Conservation (phyloP, 2,113 vertebrate genomes). For the Eolophus roseicapilla region DNA sequence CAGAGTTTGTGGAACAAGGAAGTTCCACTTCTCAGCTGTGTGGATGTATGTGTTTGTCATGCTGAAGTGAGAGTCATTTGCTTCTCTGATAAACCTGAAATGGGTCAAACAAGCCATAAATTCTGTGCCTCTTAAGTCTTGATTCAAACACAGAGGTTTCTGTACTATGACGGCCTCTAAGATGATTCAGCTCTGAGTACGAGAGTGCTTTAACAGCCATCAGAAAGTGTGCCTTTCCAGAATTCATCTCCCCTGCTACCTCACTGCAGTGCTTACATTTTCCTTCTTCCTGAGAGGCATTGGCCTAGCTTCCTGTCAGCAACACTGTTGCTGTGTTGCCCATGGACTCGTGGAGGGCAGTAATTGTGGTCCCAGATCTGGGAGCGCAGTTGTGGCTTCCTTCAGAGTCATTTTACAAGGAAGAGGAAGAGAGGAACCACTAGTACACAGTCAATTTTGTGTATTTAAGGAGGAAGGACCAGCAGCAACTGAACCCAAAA, state of each 20-base stretch:
- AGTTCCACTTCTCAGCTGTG: background rate
- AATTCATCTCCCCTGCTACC: background rate
- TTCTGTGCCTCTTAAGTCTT: background rate
- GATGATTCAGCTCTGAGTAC: background rate
- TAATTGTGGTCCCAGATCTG: background rate
- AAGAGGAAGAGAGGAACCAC: background rate
- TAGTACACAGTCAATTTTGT: background rate
- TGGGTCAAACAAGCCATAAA: background rate
- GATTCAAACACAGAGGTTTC: background rate
- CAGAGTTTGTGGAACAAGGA: background rate
- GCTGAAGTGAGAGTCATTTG: background rate
- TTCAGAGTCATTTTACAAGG: background rate
- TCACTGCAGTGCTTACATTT: fast-evolving
- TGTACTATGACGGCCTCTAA: background rate
- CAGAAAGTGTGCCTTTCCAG: background rate
- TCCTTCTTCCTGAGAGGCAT: background rate
- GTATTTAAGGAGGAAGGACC: background rate
- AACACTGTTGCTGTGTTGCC: background rate
- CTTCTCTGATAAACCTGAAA: background rate
- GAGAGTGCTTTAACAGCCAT: background rate
- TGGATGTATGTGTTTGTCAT: background rate
- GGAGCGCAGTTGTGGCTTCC: background rate
- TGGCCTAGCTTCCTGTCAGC: background rate
- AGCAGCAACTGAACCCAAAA: background rate
- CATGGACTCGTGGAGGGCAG: background rate